Evolutionary conservation across 2,888 invertebrate species (phyloP).

Genomic region (Smittia sp.): DNA sequence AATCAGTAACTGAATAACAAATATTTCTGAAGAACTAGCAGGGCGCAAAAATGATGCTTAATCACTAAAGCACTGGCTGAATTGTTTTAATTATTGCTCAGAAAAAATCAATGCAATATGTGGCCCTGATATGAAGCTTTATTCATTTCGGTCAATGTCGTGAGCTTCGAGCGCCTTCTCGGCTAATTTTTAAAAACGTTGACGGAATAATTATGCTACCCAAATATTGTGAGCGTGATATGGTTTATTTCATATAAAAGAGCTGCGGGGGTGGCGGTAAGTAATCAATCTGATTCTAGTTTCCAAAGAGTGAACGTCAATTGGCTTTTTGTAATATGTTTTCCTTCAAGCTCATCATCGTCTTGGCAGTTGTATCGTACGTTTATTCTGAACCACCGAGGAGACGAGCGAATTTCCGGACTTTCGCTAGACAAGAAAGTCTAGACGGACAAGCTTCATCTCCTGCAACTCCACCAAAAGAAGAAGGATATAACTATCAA

Average conservation of each 20-base stretch:
- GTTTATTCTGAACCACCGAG: conserved; percentile 30
- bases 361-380: background rate
- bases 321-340: background rate
- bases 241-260: conserved; percentile 26
- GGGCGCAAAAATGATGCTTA: background rate
- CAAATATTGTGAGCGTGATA: conserved; percentile 12
- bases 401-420: conserved; percentile 17
- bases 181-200: conserved; percentile 18
- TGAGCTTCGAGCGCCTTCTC: background rate
- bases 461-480: background rate
- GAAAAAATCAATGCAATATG: no score
- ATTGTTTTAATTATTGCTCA: no score
- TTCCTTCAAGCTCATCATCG: conserved; percentile 8
- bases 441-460: background rate
- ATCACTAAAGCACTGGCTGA: no score
- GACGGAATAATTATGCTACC: conserved; percentile 15
- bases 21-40: background rate
- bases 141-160: conserved; percentile 30
- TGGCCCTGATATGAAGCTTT: background rate
- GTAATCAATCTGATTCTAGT: conserved; percentile 32
- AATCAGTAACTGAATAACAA: background rate
- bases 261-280: conserved; percentile 29
- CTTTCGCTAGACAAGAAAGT: conserved; percentile 36
- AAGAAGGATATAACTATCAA: background rate
- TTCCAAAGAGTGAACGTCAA: conserved; percentile 18